Conservation (phyloP, 2,797 vertebrate genomes). For the Myripristis murdjan region DNA sequence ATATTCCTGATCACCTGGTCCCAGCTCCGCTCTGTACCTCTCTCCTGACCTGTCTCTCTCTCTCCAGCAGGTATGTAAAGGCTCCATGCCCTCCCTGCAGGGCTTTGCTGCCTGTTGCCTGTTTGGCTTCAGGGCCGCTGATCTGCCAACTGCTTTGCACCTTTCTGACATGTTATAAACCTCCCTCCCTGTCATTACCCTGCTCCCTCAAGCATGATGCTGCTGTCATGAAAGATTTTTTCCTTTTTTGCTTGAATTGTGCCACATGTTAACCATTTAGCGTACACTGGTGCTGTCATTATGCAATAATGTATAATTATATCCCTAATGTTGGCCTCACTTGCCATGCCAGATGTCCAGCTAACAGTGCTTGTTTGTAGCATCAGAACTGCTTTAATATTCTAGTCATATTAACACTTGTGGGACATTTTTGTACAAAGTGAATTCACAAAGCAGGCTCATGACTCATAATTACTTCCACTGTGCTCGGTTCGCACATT, state of each 20-base stretch:
- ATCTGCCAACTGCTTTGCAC: conserved; percentile 6
- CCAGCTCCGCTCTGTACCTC: background rate
- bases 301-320: conserved; percentile 2
- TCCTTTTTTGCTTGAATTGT: too few species aligned
- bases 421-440: conserved; percentile 18
- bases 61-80: background rate
- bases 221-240: too few species aligned
- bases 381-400: conserved; percentile 34
- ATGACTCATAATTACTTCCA: conserved; percentile 32
- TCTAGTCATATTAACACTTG: conserved; percentile 12
- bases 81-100: conserved; percentile 35
- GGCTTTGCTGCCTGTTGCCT: conserved; percentile 21
- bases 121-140: background rate
- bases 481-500: background rate
- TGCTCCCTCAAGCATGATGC: too few species aligned
- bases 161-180: background rate
- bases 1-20: background rate
- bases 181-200: too few species aligned
- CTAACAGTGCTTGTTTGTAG: conserved; percentile 15
- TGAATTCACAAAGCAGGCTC: conserved; percentile 14
- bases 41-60: background rate
- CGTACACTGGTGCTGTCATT: background rate
- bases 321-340: background rate
- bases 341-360: conserved; percentile 17
- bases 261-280: too few species aligned